phyloP scores from a whole-genome alignment of 1,140 invertebrate genomes.

The Calosoma granatense region DNA sequence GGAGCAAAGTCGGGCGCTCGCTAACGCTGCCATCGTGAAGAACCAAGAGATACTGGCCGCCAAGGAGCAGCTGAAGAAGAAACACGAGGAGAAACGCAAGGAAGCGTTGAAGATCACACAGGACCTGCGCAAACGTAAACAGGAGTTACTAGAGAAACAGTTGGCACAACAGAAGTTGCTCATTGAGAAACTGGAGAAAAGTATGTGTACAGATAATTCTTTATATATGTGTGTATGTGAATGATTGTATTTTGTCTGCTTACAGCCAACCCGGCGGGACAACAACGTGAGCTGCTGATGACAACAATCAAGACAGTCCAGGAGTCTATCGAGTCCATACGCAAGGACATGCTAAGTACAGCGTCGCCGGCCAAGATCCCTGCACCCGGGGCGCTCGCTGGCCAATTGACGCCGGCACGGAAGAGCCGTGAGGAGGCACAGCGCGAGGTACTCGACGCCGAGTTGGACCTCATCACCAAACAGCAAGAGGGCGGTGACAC shows the following conservation, averaged over 20 bases:
- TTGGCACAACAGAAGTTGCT: slow-evolving; percentile 64
- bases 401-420: slow-evolving; percentile 21
- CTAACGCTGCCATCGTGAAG: slow-evolving; percentile 48
- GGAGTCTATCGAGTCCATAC: slow-evolving; percentile 63
- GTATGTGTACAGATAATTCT: slow-evolving; percentile 30
- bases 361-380: slow-evolving; percentile 13
- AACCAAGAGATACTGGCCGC: slow-evolving; percentile 49
- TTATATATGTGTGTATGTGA: not conserved
- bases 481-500: slow-evolving; percentile 62
- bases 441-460: slow-evolving; percentile 78
- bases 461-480: slow-evolving; percentile 76
- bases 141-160: slow-evolving; percentile 68
- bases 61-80: slow-evolving; percentile 51
- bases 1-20: slow-evolving; percentile 38
- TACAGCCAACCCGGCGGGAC: slow-evolving; percentile 36
- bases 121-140: slow-evolving; percentile 65
- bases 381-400: slow-evolving; percentile 17
- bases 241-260: slow-evolving; percentile 11
- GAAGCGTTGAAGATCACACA: slow-evolving; percentile 60
- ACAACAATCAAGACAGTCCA: slow-evolving; percentile 65
- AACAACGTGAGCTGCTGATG: slow-evolving; percentile 58
- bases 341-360: slow-evolving; percentile 50
- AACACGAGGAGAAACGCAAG: slow-evolving; percentile 54
- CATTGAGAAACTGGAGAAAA: slow-evolving; percentile 62
- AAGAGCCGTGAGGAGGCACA: slow-evolving; percentile 57